Base-by-base conservation (phyloP, 1,140 invertebrate species). In the Adelges cooleyi region DNA sequence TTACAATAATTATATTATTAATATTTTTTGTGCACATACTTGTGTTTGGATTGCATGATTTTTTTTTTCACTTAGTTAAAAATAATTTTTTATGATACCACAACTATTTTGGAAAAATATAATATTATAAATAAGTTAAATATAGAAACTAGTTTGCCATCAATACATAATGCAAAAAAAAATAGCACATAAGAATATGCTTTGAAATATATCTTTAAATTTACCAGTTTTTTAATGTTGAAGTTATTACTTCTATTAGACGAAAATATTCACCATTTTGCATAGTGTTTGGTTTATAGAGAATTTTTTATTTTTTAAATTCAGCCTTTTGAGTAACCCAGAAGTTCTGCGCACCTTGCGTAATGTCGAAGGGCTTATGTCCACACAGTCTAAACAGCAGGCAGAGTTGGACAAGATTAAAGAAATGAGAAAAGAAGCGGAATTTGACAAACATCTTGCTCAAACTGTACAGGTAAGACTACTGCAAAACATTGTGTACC, bases 381-480 rank as follows among this genome's bases (percentile, higher is more conserved):
- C 56, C 42, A 68, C 68, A 17, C 70, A 75, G 72, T 77, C 65
- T 72, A 76, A 51, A 73, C 73, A 65, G 69, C 68, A 72, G 52
- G 76, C 49, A 53, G 65, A 70, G 22, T 78, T 82, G 67, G 76
- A 77, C 2, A 83, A 85, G 68, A 80, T 84, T 71, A 86, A 88
- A 70, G 84, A 86, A 66, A 84, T 85, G 71, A 79, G 36, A 69
- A 84, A 86, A 67, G 86, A 87, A 69, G 84, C 87, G 51, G 86
- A 88, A 70, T 86, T 89, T 74, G 85, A 89, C 71, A 85, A 86
- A 72, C 85, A 89, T 74, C 76, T 86, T 48, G 85, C 85, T 67
- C 82, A 84, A 74, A 84, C 82, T 52, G 79, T 84, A 67, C 81
- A 81, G 67, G 81, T 83, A 72, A 66, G 42, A 62, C 44, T 13